Conservation (phyloP, 2,797 vertebrate species). For the Sebastes baramenuke region DNA sequence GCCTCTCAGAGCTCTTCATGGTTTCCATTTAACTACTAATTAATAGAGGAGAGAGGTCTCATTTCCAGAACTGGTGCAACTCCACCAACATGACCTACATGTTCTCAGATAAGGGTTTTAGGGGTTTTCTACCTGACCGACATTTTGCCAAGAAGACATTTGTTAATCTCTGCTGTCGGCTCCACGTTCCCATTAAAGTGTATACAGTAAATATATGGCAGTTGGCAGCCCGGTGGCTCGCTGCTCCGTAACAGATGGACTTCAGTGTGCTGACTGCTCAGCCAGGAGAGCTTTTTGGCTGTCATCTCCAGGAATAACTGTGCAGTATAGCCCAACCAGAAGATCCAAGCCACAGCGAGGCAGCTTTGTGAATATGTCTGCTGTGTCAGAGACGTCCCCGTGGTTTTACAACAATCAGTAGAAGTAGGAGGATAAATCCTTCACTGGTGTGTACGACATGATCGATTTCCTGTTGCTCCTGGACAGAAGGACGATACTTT, state of each 20-base stretch:
- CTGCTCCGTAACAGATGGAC: slow-evolving; percentile 32
- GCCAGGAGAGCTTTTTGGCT: slow-evolving; percentile 23
- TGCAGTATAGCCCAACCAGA: not conserved
- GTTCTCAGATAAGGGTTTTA: not conserved
- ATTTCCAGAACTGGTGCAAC: not conserved
- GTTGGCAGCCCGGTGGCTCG: slow-evolving; percentile 1
- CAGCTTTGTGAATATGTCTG: not conserved
- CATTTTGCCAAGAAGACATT: not conserved
- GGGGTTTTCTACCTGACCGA: not conserved
- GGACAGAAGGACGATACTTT: too few relatives aligned
- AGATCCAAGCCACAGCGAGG: not conserved
- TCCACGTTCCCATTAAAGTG: not conserved
- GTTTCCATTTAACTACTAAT: not conserved
- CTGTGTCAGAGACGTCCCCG: not conserved
- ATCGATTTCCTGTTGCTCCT: too few relatives aligned
- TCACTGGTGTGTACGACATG: too few relatives aligned
- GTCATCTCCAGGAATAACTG: not conserved
- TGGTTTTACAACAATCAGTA: not conserved
- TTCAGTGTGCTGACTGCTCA: slow-evolving; percentile 16
- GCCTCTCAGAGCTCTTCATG: not conserved
- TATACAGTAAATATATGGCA: not conserved
- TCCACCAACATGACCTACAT: not conserved
- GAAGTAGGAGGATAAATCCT: not conserved
- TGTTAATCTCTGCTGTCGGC: not conserved
- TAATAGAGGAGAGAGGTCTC: not conserved